A percentile compares a stretch with the other conserved stretches of the same genome.
Conservation (phyloP, 2,888 invertebrate genomes). For the Amphipyra tragopoginis region DNA sequence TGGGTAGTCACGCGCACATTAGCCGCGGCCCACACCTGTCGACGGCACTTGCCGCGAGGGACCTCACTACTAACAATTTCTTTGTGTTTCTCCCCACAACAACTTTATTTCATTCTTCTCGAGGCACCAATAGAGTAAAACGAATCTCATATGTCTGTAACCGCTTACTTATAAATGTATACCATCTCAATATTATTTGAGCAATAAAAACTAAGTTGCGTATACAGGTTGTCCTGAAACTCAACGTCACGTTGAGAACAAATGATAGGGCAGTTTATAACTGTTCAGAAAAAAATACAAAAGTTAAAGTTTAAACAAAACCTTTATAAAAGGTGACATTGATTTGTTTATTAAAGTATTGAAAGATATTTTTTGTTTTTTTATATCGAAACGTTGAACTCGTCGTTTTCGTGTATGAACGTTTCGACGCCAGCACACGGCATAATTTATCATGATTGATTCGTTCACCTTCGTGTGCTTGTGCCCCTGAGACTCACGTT, state of each 20-base stretch:
- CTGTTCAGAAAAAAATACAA: no score
- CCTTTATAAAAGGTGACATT: conserved; percentile 25
- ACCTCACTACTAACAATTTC: conserved; percentile 76
- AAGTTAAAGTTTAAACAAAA: no score
- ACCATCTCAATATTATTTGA: conserved; percentile 6
- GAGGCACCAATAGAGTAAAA: conserved; percentile 68
- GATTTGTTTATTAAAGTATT: conserved; percentile 18
- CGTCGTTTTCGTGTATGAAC: conserved; percentile 50
- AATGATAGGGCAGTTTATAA: no score
- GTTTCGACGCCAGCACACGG: conserved; percentile 60
- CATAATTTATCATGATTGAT: conserved; percentile 71
- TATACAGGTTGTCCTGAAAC: no score
- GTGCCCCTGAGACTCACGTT: conserved; percentile 57
- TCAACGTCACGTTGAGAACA: no score
- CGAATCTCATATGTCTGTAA: conserved; percentile 43
- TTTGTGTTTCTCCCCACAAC: conserved; percentile 73
- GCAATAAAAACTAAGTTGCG: conserved; percentile 21
- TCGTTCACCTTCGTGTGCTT: conserved; percentile 62
- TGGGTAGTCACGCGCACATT: conserved; percentile 78
- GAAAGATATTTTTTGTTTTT: conserved; percentile 28
- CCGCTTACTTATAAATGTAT: conserved; percentile 23
- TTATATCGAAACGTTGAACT: conserved; percentile 43
- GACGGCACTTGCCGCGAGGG: conserved; percentile 76
- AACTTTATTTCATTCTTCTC: conserved; percentile 76
- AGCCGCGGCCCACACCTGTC: conserved; percentile 77